Conservation (phyloP, 2,797 vertebrate species). For the Melanotaenia pygmaea region DNA sequence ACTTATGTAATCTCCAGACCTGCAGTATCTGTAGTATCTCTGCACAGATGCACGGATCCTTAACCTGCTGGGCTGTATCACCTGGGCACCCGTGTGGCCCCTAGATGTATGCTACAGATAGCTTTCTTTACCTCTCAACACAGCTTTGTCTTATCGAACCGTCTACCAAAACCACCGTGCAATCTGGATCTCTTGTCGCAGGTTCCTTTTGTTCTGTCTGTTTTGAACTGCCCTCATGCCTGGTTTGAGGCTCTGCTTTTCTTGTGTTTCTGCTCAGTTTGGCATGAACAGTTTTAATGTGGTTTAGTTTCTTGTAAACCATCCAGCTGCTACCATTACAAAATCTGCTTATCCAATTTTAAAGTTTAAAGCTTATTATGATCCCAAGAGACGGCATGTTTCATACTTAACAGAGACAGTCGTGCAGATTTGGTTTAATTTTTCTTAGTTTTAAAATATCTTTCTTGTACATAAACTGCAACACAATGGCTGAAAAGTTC, state of each 20-base stretch:
- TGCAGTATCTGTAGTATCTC: constrained; percentile 75
- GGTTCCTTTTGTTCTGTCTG: constrained; percentile 74
- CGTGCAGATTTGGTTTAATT: neutral
- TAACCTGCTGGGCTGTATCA: constrained; percentile 73
- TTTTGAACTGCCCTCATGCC: constrained; percentile 77
- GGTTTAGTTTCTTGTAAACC: constrained; percentile 33
- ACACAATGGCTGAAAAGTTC: neutral
- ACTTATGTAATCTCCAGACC: constrained; percentile 82
- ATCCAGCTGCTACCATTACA: neutral
- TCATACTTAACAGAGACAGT: neutral
- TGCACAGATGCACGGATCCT: constrained; percentile 61
- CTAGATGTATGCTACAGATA: constrained; percentile 77
- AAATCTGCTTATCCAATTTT: neutral
- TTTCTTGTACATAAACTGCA: neutral
- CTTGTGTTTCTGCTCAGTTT: constrained; percentile 53
- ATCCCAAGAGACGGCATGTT: neutral
- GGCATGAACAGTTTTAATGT: constrained; percentile 37
- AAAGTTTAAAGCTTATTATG: neutral
- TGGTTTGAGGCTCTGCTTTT: constrained; percentile 52
- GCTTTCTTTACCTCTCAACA: constrained; percentile 85
- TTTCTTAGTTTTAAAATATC: neutral
- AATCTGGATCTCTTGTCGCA: constrained; percentile 68
- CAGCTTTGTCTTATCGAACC: constrained; percentile 74
- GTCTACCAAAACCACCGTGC: constrained; percentile 72
- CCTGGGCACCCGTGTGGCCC: constrained; percentile 80